Evolutionary conservation across 2,888 invertebrate genomes (phyloP), one percentile per base, ranked within the genome.

Genomic region (Archaeoteleia sp.): DNA sequence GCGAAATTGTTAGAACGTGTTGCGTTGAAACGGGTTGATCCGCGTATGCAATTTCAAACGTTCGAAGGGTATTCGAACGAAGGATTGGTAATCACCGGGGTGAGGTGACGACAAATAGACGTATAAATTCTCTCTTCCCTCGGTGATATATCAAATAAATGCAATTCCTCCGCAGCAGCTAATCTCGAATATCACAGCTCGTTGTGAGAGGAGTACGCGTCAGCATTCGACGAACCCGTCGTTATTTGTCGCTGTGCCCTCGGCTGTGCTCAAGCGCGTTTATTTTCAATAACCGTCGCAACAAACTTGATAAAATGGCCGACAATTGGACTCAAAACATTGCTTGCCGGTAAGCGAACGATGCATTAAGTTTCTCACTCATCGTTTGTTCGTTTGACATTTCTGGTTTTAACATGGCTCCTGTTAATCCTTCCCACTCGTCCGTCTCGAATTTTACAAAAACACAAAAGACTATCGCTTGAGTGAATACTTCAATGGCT

Each of bases 21-120:
- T 20, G 20, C 5, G 20, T 5, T 23, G 96, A 95, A 29, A 93
- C 92, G 86, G 20, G 35, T 35, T n/a, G 15, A 35, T 14, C 1
- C 35, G 35, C 7, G 35, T 35, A 14, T 17, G 35, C 13, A 35
- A 14, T 14, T 14, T 35, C 15, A 14, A 14, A 35, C 35, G 15
- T 14, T 35, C 15, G 15, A 14, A 17, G 17, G 35, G 15, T 15
- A 8, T 35, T 35, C 7, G 8, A 8, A 5, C 5, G 20, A 2
- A 20, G 39, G 39, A 9, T 15, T 20, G 39, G 17, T 20, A 15
- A 20, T 20, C 39, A 20, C 39, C 35, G 39, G 17, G 17, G 39
- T 30, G 30, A 30, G 30, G 30, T 10, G 10, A 30, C 30, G 10
- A 30, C n/a, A 39, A 39, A 4, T 15, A 35, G 30, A n/a, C n/a